These are phyloP conservation scores for Lindbergichthys nudifrons DNA, from an alignment of 2,797 vertebrate genomes.

Conservation along the genomic window DNA sequence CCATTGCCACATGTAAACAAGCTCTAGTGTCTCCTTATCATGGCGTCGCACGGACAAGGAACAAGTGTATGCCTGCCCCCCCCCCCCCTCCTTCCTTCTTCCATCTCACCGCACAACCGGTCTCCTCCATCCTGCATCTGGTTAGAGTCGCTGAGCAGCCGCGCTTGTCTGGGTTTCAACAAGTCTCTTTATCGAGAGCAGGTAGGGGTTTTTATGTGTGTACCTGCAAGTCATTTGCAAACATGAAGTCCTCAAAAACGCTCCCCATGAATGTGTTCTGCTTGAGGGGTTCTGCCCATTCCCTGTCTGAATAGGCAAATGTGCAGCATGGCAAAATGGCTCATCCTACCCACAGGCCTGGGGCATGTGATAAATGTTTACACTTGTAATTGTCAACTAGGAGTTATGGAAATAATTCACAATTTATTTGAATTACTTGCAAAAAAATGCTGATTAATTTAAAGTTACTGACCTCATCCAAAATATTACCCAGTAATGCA, in stretches of 20 bases:
- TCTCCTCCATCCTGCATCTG: constrained; percentile 75
- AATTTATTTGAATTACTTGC: constrained; percentile 70
- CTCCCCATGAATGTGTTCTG: constrained; percentile 86
- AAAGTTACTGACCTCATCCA: constrained; percentile 67
- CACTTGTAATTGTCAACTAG: constrained; percentile 78
- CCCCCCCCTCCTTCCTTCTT: constrained; percentile 37
- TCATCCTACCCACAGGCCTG: constrained; percentile 75
- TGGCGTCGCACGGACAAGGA: constrained; percentile 81
- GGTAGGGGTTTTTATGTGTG: constrained; percentile 83
- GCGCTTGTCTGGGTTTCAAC: constrained; percentile 87
- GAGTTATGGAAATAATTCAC: constrained; percentile 70
- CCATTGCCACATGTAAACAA: constrained; percentile 90
- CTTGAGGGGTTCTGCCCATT: constrained; percentile 87
- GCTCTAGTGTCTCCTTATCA: constrained; percentile 88
- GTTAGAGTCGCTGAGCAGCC: constrained; percentile 75
- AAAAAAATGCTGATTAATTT: constrained; percentile 68
- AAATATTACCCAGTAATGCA: constrained; percentile 58
- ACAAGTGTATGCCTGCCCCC: constrained; percentile 70
- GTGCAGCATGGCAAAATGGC: constrained; percentile 84
- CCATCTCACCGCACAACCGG: constrained; percentile 75
- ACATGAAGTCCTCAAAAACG: constrained; percentile 86
- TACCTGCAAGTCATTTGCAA: constrained; percentile 88
- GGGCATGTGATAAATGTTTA: constrained; percentile 85
- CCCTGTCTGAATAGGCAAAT: constrained; percentile 83
- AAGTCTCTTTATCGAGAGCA: constrained; percentile 85